Conservation (phyloP, 2,888 invertebrate genomes). For the Galeopsomyia nigrocyanea region DNA sequence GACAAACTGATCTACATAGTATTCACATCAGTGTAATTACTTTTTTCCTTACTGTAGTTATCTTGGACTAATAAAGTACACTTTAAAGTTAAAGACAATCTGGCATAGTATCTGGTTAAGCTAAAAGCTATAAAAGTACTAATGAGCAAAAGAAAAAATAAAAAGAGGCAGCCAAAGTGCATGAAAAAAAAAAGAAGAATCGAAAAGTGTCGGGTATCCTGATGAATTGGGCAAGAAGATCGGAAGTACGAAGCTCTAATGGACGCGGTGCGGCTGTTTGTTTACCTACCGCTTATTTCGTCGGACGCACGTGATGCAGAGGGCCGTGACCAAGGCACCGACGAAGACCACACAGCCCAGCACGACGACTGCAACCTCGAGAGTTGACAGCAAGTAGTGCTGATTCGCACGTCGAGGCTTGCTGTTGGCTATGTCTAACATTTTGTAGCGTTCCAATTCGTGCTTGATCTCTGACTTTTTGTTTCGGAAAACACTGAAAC, state of each 20-base stretch:
- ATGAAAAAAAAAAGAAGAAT: not conserved
- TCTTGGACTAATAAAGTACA: too few relatives aligned
- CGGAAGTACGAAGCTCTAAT: constrained; percentile 3
- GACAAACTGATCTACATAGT: too few relatives aligned
- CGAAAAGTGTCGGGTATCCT: not conserved
- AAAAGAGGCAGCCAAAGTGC: not conserved
- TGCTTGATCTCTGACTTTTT: constrained; percentile 75
- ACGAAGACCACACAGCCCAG: constrained; percentile 85
- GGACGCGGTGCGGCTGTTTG: not conserved
- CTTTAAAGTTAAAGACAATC: too few relatives aligned
- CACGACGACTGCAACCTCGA: constrained; percentile 85
- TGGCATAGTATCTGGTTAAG: not conserved
- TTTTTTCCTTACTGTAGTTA: too few relatives aligned
- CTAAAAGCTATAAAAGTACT: constrained; percentile 6
- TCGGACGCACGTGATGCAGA: constrained; percentile 82
- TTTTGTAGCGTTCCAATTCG: constrained; percentile 77
- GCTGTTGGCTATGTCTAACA: constrained; percentile 76
- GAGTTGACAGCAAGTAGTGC: constrained; percentile 74
- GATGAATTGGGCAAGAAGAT: constrained; percentile 11
- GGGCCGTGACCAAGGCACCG: constrained; percentile 83
- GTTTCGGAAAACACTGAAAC: constrained; percentile 75
- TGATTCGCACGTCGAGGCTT: constrained; percentile 66
- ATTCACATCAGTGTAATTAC: too few relatives aligned
- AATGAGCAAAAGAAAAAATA: not conserved
- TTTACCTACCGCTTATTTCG: constrained; percentile 73